Percentiles rank a stretch among this genome's conserved stretches.
phyloP scores from a whole-genome alignment of 2,797 vertebrate species.

The Sebastes aleutianus region DNA sequence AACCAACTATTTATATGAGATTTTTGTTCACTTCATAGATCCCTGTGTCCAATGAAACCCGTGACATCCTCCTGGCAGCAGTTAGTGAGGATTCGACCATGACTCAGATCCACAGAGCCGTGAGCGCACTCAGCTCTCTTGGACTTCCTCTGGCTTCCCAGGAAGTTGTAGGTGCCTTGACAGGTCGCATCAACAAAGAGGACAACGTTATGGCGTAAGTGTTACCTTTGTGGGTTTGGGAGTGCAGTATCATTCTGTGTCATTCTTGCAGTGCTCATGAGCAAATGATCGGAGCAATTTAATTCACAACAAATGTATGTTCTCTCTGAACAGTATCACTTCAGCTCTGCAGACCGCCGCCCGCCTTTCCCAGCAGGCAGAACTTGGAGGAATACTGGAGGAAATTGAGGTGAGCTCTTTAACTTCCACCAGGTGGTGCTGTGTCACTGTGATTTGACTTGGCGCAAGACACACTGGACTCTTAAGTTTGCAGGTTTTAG shows the following conservation, averaged over 20 bases:
- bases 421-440: conserved; percentile 63
- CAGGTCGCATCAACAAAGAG: conserved; percentile 92
- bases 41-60: conserved; percentile 93
- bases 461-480: not conserved
- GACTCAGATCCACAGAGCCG: conserved; percentile 92
- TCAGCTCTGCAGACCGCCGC: conserved; percentile 92
- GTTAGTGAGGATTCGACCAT: conserved; percentile 95
- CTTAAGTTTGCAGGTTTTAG: not conserved
- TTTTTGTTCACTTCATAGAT: conserved; percentile 77
- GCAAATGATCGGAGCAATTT: not conserved
- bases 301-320: not conserved
- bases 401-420: conserved; percentile 91
- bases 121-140: conserved; percentile 89
- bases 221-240: not conserved
- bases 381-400: conserved; percentile 92
- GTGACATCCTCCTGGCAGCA: conserved; percentile 92
- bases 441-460: not conserved
- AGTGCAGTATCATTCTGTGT: not conserved
- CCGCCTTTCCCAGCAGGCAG: conserved; percentile 92
- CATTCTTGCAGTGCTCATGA: no score
- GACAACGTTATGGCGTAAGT: conserved; percentile 95
- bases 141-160: conserved; percentile 93
- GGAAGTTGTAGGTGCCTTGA: conserved; percentile 90
- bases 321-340: conserved; percentile 84
- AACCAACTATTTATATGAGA: not conserved